Percentiles rank a stretch among this genome's conserved stretches.
phyloP scores from a whole-genome alignment of 2,888 invertebrate species.

The Arctia plantaginis region DNA sequence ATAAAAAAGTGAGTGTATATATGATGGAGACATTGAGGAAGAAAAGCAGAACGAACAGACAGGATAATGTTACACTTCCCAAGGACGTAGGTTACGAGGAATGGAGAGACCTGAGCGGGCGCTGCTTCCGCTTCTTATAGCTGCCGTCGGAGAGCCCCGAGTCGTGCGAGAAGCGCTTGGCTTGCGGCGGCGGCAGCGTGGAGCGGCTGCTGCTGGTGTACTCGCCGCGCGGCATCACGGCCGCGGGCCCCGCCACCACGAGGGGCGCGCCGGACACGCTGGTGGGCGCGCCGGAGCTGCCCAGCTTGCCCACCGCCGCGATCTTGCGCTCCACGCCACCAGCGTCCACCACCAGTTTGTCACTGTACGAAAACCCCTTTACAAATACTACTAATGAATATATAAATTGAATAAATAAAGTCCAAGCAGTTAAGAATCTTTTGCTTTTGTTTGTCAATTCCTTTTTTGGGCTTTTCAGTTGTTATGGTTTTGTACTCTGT shows the following conservation, averaged over 20 bases:
- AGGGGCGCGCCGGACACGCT: neutral
- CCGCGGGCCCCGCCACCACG: neutral
- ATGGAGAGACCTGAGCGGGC: conserved; percentile 55
- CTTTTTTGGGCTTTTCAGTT: too few relatives aligned
- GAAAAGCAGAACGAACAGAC: neutral
- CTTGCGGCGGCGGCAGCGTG: conserved; percentile 32
- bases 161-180: conserved; percentile 74
- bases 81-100: neutral
- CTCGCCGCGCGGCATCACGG: conserved; percentile 7
- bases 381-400: neutral
- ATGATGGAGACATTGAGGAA: too few relatives aligned
- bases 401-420: neutral
- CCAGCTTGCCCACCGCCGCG: conserved; percentile 13
- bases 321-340: conserved; percentile 56
- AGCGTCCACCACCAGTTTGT: conserved; percentile 68
- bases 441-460: too few relatives aligned
- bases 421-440: neutral
- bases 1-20: too few relatives aligned
- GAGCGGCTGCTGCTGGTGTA: conserved; percentile 23
- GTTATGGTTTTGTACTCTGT: too few relatives aligned
- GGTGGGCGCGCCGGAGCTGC: conserved; percentile 19
- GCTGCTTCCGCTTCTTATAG: conserved; percentile 57
- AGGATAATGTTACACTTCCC: neutral
- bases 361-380: neutral
- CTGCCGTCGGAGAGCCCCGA: conserved; percentile 77